phyloP scores from a whole-genome alignment of 2,113 vertebrate species.

The Thalassarche chlororhynchos region DNA sequence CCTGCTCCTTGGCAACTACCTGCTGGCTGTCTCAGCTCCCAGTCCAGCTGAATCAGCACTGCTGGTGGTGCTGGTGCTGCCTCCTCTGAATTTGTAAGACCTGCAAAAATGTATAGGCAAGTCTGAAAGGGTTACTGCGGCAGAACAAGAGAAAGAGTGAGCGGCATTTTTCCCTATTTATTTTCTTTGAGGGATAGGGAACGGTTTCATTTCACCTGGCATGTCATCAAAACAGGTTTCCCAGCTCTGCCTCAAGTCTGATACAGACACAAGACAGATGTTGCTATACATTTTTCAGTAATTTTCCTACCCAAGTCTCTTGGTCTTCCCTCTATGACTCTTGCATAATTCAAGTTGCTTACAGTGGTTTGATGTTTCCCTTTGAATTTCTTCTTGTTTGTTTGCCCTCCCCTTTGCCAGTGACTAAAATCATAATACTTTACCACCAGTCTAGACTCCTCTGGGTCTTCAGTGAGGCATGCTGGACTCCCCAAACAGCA shows the following conservation, averaged over 20 bases:
- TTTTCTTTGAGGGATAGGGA: not conserved
- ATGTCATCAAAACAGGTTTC: not conserved
- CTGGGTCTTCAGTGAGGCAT: not conserved
- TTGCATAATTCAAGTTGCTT: slow-evolving; percentile 47
- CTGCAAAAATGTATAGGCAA: not conserved
- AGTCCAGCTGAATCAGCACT: not conserved
- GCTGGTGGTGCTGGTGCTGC: not conserved
- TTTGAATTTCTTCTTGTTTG: slow-evolving; percentile 19
- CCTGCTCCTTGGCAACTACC: not conserved
- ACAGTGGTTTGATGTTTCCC: not conserved
- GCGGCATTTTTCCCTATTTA: not conserved
- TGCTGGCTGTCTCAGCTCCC: not conserved
- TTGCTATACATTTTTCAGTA: slow-evolving; percentile 45
- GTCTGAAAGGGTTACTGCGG: not conserved
- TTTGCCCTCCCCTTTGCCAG: not conserved
- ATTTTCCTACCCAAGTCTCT: not conserved
- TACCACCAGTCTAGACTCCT: not conserved
- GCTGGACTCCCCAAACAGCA: not conserved
- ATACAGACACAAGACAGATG: slow-evolving; percentile 9
- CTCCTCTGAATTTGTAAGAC: not conserved
- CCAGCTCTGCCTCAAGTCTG: not conserved
- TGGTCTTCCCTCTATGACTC: not conserved
- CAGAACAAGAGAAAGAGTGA: not conserved
- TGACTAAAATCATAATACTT: not conserved
- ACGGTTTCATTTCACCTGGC: rapidly evolving